A percentile compares a stretch with the other conserved stretches of the same genome.
Evolutionary conservation across 1,140 invertebrate genomes (phyloP).

Genomic region (Platyscapa corneri): DNA sequence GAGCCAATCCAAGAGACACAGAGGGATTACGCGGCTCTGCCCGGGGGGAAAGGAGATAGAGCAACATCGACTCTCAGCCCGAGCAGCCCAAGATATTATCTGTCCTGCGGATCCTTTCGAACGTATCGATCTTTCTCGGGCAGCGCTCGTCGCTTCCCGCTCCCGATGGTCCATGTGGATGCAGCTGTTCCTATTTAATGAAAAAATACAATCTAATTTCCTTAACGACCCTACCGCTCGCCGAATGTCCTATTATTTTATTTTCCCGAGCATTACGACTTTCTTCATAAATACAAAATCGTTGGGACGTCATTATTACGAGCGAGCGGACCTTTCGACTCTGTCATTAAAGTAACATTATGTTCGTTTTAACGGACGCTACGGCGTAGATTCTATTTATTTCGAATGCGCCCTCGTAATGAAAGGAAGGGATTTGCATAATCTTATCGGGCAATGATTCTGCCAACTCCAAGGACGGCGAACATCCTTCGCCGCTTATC

Average conservation of each 20-base stretch:
- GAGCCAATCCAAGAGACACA: background rate
- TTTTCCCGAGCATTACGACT: background rate
- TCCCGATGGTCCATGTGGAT: slow-evolving; percentile 54
- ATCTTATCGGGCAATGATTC: background rate
- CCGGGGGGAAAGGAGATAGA: slow-evolving; percentile 45
- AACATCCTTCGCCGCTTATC: background rate
- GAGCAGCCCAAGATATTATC: slow-evolving; percentile 65
- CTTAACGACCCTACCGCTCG: slow-evolving; percentile 1
- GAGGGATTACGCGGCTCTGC: slow-evolving; percentile 18
- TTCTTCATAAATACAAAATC: background rate
- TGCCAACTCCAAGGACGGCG: too few relatives aligned
- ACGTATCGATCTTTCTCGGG: slow-evolving; percentile 60
- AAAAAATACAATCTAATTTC: slow-evolving; percentile 52
- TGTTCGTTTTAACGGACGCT: too few relatives aligned
- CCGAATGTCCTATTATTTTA: slow-evolving; percentile 17
- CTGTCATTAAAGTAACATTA: background rate
- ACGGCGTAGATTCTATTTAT: background rate
- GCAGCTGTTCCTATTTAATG: slow-evolving; percentile 52
- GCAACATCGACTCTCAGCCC: background rate
- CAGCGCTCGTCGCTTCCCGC: slow-evolving; percentile 48
- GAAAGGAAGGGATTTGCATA: background rate
- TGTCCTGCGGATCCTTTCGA: slow-evolving; percentile 63
- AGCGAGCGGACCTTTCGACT: background rate
- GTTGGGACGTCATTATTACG: background rate
- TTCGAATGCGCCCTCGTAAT: background rate